Percentiles rank a stretch among this genome's conserved stretches.
Conservation (phyloP, 2,888 invertebrate species). For the Hirtodrosophila cameraria region DNA sequence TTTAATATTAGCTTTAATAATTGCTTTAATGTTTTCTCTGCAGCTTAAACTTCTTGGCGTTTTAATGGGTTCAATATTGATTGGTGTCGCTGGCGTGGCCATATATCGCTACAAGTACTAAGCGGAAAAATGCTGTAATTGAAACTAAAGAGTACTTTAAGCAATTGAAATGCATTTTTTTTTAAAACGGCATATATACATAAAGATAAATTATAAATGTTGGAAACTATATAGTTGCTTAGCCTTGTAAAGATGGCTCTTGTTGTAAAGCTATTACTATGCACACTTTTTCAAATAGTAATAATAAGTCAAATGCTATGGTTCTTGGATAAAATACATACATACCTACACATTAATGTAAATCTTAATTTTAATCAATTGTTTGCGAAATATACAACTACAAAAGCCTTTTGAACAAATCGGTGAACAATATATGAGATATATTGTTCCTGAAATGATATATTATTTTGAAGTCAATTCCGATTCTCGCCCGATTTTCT, state of each 20-base stretch:
- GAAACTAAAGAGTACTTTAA: conserved; percentile 50
- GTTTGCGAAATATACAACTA: conserved; percentile 32
- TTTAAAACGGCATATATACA: conserved; percentile 37
- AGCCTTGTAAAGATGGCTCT: conserved; percentile 34
- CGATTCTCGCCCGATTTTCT: too few species aligned
- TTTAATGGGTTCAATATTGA: conserved; percentile 88
- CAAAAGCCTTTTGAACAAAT: conserved; percentile 27
- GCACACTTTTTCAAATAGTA: conserved; percentile 55
- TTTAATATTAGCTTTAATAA: background rate
- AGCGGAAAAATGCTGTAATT: conserved; percentile 3
- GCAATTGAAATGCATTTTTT: conserved; percentile 71
- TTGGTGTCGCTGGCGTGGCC: conserved; percentile 89
- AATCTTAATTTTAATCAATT: conserved; percentile 47
- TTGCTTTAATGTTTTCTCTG: conserved; percentile 20
- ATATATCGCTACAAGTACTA: conserved; percentile 89
- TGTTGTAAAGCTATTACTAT: conserved; percentile 46
- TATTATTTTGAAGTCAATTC: too few species aligned
- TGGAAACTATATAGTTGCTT: conserved; percentile 54
- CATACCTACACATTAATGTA: conserved; percentile 37
- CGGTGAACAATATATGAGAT: background rate
- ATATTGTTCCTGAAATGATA: too few species aligned
- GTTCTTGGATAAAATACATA: conserved; percentile 62
- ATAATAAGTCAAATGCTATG: conserved; percentile 49
- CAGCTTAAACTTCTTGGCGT: conserved; percentile 84
- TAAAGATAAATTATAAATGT: conserved; percentile 61